Evolutionary conservation across 2,888 invertebrate species (phyloP).

Genomic region (Synergus laeviventris): DNA sequence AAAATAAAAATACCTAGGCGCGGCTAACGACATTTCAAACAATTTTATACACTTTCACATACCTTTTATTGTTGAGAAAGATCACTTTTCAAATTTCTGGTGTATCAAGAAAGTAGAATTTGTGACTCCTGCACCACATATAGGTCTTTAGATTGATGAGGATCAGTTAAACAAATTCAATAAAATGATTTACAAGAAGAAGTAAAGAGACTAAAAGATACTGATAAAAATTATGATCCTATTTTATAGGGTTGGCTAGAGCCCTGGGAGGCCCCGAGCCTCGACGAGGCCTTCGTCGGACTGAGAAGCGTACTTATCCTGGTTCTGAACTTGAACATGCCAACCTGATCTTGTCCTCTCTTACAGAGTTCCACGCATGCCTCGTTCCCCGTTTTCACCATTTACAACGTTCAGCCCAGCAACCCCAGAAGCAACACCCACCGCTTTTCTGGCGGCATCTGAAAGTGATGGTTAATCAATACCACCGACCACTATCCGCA

Average conservation of each 20-base stretch:
- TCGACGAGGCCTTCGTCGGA: conserved; percentile 53
- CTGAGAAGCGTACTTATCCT: conserved; percentile 53
- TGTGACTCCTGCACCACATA: neutral
- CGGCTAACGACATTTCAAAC: neutral
- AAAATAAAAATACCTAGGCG: no score
- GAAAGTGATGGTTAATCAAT: conserved; percentile 75
- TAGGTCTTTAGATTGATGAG: neutral
- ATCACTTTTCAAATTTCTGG: neutral
- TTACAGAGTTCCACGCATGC: conserved; percentile 54
- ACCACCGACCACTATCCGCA: conserved; percentile 53
- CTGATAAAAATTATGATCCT: neutral
- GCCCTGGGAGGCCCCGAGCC: conserved; percentile 52
- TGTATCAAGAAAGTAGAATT: neutral
- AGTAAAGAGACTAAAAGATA: neutral
- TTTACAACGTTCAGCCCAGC: conserved; percentile 59
- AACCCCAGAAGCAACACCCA: conserved; percentile 63
- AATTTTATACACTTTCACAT: neutral
- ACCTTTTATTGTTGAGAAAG: neutral
- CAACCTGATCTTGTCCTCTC: conserved; percentile 4
- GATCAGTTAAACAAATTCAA: neutral
- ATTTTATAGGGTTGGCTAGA: conserved; percentile 47
- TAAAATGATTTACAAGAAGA: neutral
- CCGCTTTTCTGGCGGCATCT: conserved; percentile 66
- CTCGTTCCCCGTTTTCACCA: conserved; percentile 47
- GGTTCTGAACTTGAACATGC: conserved; percentile 46